phyloP scores from a whole-genome alignment of 2,113 vertebrate genomes.

The Rhynchopsitta pachyrhyncha region DNA sequence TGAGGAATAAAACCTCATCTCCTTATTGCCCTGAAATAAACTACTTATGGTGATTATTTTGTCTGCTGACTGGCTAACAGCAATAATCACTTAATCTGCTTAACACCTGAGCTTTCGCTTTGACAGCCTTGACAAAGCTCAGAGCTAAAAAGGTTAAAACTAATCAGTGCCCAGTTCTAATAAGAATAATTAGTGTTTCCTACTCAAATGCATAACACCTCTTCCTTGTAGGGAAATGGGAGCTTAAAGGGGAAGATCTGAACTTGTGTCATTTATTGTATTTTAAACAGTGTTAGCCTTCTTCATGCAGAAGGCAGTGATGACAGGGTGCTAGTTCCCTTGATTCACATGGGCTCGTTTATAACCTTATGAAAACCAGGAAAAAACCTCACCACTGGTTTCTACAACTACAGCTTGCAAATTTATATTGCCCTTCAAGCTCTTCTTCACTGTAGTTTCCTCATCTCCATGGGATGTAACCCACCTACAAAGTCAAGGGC shows the following conservation, averaged over 20 bases:
- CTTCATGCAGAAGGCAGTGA: not conserved
- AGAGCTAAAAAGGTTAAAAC: slow-evolving; percentile 67
- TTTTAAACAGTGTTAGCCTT: not conserved
- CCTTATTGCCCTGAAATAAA: slow-evolving; percentile 68
- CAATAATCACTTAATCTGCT: slow-evolving; percentile 78
- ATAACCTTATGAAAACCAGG: not conserved
- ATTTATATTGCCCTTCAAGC: not conserved
- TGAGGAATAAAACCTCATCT: slow-evolving; percentile 44
- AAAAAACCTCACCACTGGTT: not conserved
- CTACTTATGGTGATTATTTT: slow-evolving; percentile 79
- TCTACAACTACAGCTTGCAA: not conserved
- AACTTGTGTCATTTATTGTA: not conserved
- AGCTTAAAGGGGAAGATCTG: not conserved
- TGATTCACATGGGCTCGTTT: not conserved
- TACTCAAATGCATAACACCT: slow-evolving; percentile 25
- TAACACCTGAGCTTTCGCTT: slow-evolving; percentile 69
- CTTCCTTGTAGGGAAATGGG: not conserved
- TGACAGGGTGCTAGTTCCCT: not conserved
- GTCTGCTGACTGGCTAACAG: slow-evolving; percentile 78
- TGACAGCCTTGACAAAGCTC: slow-evolving; percentile 60
- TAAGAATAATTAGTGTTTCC: slow-evolving; percentile 62
- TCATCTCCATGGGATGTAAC: not conserved
- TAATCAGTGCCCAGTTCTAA: slow-evolving; percentile 53
- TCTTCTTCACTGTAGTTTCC: not conserved
- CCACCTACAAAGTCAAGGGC: not conserved